Evolutionary conservation across 1,140 invertebrate species (phyloP), one percentile per base, ranked within the genome.

Genomic region (Thaumetopoea pityocampa): DNA sequence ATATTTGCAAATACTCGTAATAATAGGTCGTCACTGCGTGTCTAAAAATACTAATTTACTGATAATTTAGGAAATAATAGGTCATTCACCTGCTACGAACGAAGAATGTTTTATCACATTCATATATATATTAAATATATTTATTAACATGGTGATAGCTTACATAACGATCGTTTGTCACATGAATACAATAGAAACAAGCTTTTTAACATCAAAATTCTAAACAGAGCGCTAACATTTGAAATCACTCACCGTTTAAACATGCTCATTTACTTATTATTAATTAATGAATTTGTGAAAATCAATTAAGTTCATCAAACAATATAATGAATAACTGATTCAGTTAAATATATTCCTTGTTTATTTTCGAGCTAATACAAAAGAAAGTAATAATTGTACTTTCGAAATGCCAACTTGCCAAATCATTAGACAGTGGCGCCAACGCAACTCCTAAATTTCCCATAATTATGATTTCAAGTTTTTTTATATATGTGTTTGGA

Each of bases 121-220:
- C 29, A 57, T 37, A 56, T 33, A 54, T 36, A 47, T 40, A 38
- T 45, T 37, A 36, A 73, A 45, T 35, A 61, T 55, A 26, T 52
- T 64, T 41, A 67, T 44, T 47, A 71, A 53, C 46, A 71, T 37
- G 71, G 76, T 78, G 32, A 27, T 74, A 16, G 47, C 53, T 72
- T 79, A 79, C 41, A 69, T 76, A 73, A 71, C 41, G 36, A n/a
- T n/a, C n/a, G n/a, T n/a, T 48, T 41, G 56, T 57, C 44, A 51
- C 43, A 50, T 58, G 55, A 47, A 59, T 29, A 72, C 54, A 59
- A 50, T 34, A 53, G 54, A 56, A 59, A 67, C 59, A 56, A 38
- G 16, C 18, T 17, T 40, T 45, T 26, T 11, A 8, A 43, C 16
- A 30, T 23, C 26, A 6, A 23, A 36, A 24, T 9, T 4, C 36